Evolutionary conservation across 2,113 vertebrate species (phyloP).

Genomic region (Tretioscincus oriximinensis): DNA sequence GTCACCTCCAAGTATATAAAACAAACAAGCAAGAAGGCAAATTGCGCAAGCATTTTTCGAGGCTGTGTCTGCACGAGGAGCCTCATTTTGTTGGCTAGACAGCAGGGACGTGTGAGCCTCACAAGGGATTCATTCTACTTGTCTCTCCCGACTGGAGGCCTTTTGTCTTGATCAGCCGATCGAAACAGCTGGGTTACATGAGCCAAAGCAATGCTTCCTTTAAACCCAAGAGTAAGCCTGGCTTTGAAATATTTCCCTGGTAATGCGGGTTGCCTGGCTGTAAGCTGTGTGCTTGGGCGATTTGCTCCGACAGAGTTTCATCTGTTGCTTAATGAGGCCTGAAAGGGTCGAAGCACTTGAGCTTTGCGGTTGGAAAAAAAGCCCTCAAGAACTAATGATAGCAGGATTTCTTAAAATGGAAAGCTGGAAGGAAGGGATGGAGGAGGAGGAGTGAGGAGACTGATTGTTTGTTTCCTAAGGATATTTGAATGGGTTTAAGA

Average conservation of each 20-base stretch:
- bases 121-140: background rate
- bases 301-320: conserved; percentile 24
- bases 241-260: conserved; percentile 26
- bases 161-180: conserved; percentile 17
- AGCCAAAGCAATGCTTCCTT: conserved; percentile 5
- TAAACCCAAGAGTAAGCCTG: conserved; percentile 11
- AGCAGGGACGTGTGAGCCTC: background rate
- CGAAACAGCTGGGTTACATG: conserved; percentile 31
- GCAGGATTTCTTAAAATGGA: conserved; percentile 28
- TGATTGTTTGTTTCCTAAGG: too few relatives aligned
- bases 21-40: background rate
- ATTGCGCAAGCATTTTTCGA: background rate
- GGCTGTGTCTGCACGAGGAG: background rate
- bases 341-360: conserved; percentile 30
- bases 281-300: background rate
- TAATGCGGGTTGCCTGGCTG: conserved; percentile 6
- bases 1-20: background rate
- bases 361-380: background rate
- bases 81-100: background rate
- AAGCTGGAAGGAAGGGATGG: background rate
- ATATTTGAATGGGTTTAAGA: background rate
- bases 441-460: background rate
- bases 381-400: conserved; percentile 8
- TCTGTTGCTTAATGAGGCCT: conserved; percentile 28
- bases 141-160: background rate